Evolutionary conservation across 2,113 vertebrate genomes (phyloP).

Genomic region (Epinephelus fuscoguttatus): DNA sequence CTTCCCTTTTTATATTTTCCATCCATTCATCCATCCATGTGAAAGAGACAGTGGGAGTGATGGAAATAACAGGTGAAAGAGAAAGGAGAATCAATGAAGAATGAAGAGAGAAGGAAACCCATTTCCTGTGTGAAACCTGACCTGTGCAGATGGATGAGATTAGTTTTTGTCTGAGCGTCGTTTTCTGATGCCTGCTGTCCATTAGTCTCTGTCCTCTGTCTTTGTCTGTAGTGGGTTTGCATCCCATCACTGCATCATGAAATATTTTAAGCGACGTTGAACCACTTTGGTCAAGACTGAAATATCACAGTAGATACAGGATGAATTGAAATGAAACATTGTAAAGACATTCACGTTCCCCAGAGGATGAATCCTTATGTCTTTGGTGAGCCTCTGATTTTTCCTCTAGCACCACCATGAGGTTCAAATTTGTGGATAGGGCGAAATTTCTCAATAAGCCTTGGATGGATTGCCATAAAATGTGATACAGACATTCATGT

Average conservation of each 20-base stretch:
- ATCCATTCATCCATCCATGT: constrained; percentile 44
- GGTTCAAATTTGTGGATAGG: neutral
- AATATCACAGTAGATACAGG: neutral
- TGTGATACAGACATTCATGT: neutral
- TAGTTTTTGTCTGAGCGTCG: constrained; percentile 54
- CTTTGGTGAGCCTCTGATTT: no score
- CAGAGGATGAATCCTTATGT: neutral
- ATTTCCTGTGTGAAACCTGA: constrained; percentile 73
- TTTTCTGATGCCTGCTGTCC: constrained; percentile 49
- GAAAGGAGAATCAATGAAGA: constrained; percentile 64
- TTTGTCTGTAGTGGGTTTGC: neutral
- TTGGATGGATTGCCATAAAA: neutral
- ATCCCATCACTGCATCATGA: neutral
- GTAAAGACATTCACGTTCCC: no score
- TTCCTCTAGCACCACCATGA: neutral
- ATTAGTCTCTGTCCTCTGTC: constrained; percentile 42
- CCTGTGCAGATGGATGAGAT: constrained; percentile 70
- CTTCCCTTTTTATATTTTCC: constrained; percentile 26
- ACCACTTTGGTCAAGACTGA: neutral
- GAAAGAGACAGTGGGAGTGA: constrained; percentile 50
- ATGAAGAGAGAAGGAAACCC: constrained; percentile 63
- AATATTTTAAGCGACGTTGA: neutral
- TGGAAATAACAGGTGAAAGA: constrained; percentile 52
- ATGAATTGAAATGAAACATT: neutral
- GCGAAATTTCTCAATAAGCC: neutral